Conservation (phyloP, 2,888 invertebrate genomes). For the Linyphia triangularis region DNA sequence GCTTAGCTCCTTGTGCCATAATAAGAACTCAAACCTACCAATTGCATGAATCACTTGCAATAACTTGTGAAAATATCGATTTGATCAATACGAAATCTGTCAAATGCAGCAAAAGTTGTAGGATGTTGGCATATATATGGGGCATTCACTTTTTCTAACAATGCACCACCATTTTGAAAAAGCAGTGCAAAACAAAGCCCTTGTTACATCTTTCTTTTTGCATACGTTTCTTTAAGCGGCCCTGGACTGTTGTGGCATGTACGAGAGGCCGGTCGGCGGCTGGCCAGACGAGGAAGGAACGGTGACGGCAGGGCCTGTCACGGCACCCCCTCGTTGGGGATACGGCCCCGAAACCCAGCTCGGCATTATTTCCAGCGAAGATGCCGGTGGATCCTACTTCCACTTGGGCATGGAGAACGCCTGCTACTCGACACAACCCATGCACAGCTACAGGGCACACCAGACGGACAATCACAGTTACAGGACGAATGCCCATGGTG, state of each 20-base stretch:
- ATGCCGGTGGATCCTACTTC: slow-evolving; percentile 17
- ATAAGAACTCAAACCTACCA: too few species aligned
- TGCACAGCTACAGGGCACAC: slow-evolving; percentile 17
- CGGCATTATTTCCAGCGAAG: slow-evolving; percentile 37
- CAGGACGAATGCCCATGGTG: slow-evolving; percentile 39
- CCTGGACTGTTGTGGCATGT: slow-evolving; percentile 60
- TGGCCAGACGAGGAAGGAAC: slow-evolving; percentile 44
- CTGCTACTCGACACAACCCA: slow-evolving; percentile 29
- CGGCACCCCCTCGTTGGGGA: slow-evolving; percentile 43
- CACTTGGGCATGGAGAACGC: slow-evolving; percentile 32
- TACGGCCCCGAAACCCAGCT: slow-evolving; percentile 63
- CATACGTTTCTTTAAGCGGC: too few species aligned
- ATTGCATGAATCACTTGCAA: too few species aligned
- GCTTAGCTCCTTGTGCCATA: too few species aligned
- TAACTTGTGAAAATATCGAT: too few species aligned
- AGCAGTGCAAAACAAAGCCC: too few species aligned
- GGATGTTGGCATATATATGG: too few species aligned
- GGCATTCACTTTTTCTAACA: too few species aligned
- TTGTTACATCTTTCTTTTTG: too few species aligned
- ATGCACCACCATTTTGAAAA: too few species aligned
- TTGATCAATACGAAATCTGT: too few species aligned
- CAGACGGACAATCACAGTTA: slow-evolving; percentile 20
- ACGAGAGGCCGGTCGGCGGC: slow-evolving; percentile 26
- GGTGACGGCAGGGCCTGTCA: neutral
- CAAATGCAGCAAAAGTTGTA: too few species aligned